phyloP scores from a whole-genome alignment of 2,797 vertebrate species.

The Oreonectes daqikongensis region DNA sequence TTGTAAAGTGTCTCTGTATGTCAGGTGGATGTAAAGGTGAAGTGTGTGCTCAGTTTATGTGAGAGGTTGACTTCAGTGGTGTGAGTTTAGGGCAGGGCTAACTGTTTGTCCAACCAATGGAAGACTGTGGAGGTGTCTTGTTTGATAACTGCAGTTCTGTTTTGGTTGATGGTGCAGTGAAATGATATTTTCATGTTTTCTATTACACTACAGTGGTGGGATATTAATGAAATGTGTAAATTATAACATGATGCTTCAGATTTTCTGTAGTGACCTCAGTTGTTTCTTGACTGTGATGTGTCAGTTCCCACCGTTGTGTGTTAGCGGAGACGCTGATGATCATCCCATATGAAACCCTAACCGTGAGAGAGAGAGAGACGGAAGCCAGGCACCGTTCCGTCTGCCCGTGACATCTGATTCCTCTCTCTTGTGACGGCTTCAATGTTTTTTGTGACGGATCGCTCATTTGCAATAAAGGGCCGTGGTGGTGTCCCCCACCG shows the following conservation, averaged over 20 bases:
- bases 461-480: constrained; percentile 49
- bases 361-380: background rate
- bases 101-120: background rate
- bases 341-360: constrained; percentile 1
- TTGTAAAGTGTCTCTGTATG: too few species aligned
- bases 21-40: too few species aligned
- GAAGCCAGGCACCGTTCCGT: constrained; percentile 49
- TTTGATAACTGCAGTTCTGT: background rate
- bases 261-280: too few species aligned
- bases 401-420: constrained; percentile 46
- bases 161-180: too few species aligned
- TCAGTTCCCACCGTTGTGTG: background rate
- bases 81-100: background rate
- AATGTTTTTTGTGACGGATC: constrained; percentile 57
- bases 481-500: constrained; percentile 17
- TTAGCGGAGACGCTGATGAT: constrained; percentile 10
- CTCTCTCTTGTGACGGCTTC: constrained; percentile 32
- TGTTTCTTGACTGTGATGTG: background rate
- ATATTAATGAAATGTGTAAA: too few species aligned
- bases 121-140: background rate
- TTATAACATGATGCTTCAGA: too few species aligned
- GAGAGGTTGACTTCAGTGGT: too few species aligned
- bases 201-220: too few species aligned
- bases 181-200: too few species aligned
- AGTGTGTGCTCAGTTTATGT: too few species aligned